Base-by-base conservation (phyloP, 2,113 vertebrate species). In the Sander vitreus region DNA sequence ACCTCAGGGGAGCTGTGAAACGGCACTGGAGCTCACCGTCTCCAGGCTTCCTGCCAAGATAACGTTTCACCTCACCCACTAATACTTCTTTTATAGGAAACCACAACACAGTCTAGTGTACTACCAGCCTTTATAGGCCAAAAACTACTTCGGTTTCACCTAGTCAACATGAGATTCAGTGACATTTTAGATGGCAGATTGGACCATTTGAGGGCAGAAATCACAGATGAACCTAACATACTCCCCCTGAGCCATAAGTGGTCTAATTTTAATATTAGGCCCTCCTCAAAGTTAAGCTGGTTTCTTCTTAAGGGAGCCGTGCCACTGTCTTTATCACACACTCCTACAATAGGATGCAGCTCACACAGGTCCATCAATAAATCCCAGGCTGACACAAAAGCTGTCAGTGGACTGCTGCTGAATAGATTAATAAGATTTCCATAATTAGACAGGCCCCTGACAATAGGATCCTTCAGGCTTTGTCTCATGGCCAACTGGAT, bases 371-470 rank as follows among this genome's bases (percentile, higher is more conserved):
- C 92, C 92, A 92, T 94, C 92, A 88, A 93, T 95, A 95, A 95
- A 95, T 95, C 94, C 93, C 92, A 88, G 91, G 88, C 84, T 50
- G 65, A 88, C 92, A 95, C 94, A 95, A 95, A 95, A 93, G 94
- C 94, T 92, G 93, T 93, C 92, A 92, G 93, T 89, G 85, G 92
- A 90, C 89, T 91, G 88, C 92, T 85, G 87, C 90, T 93, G 94
- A 97, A 98, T 97, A 97, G 97, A 98, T 98, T 98, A 97, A 98
- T 97, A 96, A 96, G 97, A 97, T 99, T 97, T 98, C 97, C 97
- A 97, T 97, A 96, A 98, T 97, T 95, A 96, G 97, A 95, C 94
- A 96, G 93, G 83, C 87, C 85, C 72, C 88, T 91, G 94, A 99
- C 97, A 98, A 98, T 97, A 88, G 96, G 96, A 97, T 97, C 96